Evolutionary conservation across 1,140 invertebrate species (phyloP).

Genomic region (Euwallacea fornicatus): DNA sequence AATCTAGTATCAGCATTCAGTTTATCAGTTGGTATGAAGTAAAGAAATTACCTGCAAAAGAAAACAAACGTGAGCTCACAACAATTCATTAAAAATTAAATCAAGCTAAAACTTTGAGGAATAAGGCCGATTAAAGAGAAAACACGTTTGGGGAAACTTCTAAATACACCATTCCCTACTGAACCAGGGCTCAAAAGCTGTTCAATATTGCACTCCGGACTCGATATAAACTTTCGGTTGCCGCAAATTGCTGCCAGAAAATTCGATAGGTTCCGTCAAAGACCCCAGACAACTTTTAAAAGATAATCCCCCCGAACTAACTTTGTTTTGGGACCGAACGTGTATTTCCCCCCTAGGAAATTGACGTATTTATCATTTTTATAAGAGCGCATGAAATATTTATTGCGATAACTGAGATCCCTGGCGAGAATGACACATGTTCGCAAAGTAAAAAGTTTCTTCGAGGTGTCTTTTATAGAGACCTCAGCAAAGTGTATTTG

Average conservation of each 20-base stretch:
- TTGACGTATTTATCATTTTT: slow-evolving; percentile 40
- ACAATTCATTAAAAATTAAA: too few species aligned
- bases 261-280: slow-evolving; percentile 33
- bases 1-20: too few species aligned
- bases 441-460: slow-evolving; percentile 34
- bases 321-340: slow-evolving; percentile 21
- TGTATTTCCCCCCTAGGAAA: slow-evolving; percentile 23
- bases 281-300: slow-evolving; percentile 26
- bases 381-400: slow-evolving; percentile 37
- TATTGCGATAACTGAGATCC: slow-evolving; percentile 36
- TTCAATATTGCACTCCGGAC: slow-evolving; percentile 11
- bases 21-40: too few species aligned
- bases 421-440: slow-evolving; percentile 29
- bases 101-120: too few species aligned
- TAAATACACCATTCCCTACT: background rate
- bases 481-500: slow-evolving; percentile 20
- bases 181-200: slow-evolving; percentile 1
- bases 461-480: slow-evolving; percentile 20
- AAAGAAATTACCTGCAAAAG: too few species aligned
- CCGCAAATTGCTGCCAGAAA: slow-evolving; percentile 27
- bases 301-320: slow-evolving; percentile 28
- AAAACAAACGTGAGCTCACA: too few species aligned
- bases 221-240: slow-evolving; percentile 18
- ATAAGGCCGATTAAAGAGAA: slow-evolving; percentile 1
- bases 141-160: background rate